phyloP scores from a whole-genome alignment of 2,113 vertebrate species.

The Alces alces region DNA sequence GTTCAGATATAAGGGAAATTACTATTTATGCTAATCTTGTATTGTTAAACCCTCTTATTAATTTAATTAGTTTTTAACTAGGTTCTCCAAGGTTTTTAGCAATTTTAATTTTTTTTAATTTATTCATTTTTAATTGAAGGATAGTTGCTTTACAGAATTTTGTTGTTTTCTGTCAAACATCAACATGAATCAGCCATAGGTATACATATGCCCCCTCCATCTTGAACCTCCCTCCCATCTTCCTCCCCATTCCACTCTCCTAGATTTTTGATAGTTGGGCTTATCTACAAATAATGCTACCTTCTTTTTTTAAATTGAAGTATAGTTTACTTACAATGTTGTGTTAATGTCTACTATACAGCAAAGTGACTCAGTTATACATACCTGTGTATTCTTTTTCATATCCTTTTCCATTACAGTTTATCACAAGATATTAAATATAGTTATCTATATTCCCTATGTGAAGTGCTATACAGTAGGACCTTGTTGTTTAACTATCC shows the following conservation, averaged over 20 bases:
- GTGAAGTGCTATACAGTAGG: neutral
- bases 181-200: neutral
- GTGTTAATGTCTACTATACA: neutral
- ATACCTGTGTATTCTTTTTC: neutral
- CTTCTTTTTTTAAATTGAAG: neutral
- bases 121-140: neutral
- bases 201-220: neutral
- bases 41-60: neutral
- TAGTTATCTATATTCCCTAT: neutral
- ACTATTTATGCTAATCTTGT: neutral
- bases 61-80: neutral
- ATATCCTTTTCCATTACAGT: neutral
- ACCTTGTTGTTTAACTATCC: neutral
- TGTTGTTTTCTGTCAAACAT: neutral
- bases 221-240: neutral
- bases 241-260: neutral
- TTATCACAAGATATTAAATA: neutral
- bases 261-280: neutral
- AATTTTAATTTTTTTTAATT: neutral
- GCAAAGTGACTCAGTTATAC: neutral
- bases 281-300: neutral
- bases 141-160: neutral
- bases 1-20: neutral
- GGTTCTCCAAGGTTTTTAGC: neutral
- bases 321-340: neutral